Conservation (phyloP, 2,888 invertebrate species). For the Yponomeuta plumbellus region DNA sequence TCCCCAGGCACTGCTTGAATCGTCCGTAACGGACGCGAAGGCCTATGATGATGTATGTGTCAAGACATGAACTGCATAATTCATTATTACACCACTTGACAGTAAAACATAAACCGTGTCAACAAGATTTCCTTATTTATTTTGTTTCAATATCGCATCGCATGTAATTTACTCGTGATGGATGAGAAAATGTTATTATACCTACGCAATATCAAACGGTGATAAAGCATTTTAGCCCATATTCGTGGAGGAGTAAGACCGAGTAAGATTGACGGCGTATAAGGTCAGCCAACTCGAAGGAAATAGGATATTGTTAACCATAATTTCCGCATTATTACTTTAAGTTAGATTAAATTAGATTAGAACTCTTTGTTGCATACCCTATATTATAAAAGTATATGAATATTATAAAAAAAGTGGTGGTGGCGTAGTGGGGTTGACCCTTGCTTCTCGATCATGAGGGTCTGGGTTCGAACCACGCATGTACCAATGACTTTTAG, state of each 20-base stretch:
- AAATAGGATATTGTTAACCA: not conserved
- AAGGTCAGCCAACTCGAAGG: not conserved
- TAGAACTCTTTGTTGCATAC: too few species aligned
- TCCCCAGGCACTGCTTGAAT: too few species aligned
- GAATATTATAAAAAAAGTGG: too few species aligned
- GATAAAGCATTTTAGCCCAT: not conserved
- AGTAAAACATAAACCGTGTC: conserved; percentile 8
- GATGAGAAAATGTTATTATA: conserved; percentile 26
- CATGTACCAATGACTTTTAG: too few species aligned
- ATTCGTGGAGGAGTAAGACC: not conserved
- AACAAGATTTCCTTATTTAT: conserved; percentile 9
- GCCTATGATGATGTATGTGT: too few species aligned
- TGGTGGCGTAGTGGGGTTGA: too few species aligned
- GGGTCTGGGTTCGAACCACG: too few species aligned
- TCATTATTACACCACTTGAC: not conserved
- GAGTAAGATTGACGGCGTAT: not conserved
- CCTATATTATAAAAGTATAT: too few species aligned
- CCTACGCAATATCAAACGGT: not conserved
- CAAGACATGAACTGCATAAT: not conserved
- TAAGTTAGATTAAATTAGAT: not conserved
- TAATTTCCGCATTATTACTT: not conserved
- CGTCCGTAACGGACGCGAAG: too few species aligned
- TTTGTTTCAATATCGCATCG: conserved; percentile 22
- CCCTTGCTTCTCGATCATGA: too few species aligned
- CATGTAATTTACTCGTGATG: conserved; percentile 33